Evolutionary conservation across 2,888 invertebrate genomes (phyloP).

Genomic region (Aricia artaxerxes): DNA sequence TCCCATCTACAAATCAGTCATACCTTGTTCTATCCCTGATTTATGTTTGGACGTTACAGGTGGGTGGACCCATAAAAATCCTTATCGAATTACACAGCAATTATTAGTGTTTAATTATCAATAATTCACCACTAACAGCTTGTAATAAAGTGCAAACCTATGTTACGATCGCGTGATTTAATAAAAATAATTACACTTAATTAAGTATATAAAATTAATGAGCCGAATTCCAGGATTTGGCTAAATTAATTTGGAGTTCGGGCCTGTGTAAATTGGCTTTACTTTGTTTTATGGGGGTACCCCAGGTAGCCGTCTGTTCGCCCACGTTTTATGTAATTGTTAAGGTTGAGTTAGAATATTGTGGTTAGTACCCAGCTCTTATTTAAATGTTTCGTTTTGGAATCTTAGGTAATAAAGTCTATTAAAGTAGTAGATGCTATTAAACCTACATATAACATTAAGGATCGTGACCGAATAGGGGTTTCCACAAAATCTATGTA

Average conservation of each 20-base stretch:
- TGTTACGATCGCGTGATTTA: slow-evolving; percentile 19
- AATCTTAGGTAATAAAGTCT: neutral
- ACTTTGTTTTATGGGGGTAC: slow-evolving; percentile 13
- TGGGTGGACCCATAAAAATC: neutral
- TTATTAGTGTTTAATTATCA: slow-evolving; percentile 14
- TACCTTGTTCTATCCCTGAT: neutral
- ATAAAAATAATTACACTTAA: slow-evolving; percentile 22
- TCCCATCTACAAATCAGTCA: neutral
- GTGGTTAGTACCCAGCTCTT: neutral
- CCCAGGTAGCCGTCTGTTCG: neutral
- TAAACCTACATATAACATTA: too few relatives aligned
- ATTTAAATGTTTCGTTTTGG: neutral
- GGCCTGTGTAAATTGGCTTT: slow-evolving; percentile 8
- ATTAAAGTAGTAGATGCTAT: neutral
- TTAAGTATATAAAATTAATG: slow-evolving; percentile 18
- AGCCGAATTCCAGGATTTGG: slow-evolving; percentile 11
- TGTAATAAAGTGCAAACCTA: slow-evolving; percentile 11
- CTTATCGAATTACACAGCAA: neutral
- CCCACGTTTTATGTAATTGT: neutral
- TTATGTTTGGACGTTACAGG: neutral
- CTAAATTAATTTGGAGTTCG: slow-evolving; percentile 20
- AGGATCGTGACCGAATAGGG: too few relatives aligned
- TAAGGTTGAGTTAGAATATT: neutral
- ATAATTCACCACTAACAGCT: neutral
- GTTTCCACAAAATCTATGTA: too few relatives aligned